A percentile compares a stretch with the other conserved stretches of the same genome.
Evolutionary conservation across 2,113 vertebrate species (phyloP).

Genomic region (Damaliscus lunatus): DNA sequence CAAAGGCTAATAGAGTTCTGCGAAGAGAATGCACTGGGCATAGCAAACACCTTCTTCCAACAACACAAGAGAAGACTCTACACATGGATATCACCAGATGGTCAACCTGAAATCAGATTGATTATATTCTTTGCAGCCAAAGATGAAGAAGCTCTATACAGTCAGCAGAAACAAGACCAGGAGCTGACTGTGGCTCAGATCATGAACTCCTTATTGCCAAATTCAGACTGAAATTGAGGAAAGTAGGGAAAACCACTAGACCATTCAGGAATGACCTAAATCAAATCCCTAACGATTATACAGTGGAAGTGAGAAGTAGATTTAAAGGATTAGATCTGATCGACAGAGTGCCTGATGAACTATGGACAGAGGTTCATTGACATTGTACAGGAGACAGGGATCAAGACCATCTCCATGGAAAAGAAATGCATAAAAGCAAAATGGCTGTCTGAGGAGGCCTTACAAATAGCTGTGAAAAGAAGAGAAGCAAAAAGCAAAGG

Average conservation of each 20-base stretch:
- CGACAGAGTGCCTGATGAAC: neutral
- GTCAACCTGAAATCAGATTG: neutral
- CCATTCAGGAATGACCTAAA: neutral
- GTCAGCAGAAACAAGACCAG: neutral
- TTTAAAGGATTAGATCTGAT: neutral
- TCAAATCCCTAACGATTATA: neutral
- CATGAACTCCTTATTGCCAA: neutral
- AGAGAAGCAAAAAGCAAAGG: neutral
- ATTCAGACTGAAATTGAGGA: neutral
- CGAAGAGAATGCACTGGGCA: neutral
- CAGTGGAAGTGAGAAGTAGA: neutral
- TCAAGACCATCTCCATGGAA: neutral
- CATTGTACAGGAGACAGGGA: neutral
- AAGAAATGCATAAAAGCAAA: neutral
- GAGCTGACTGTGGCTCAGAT: neutral
- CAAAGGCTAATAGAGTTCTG: neutral
- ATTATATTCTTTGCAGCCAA: neutral
- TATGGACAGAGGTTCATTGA: neutral
- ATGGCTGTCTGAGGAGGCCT: neutral
- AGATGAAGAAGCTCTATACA: neutral
- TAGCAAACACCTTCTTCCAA: neutral
- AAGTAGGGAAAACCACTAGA: neutral
- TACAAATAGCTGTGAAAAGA: neutral
- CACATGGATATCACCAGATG: neutral
- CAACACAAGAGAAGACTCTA: neutral